Evolutionary conservation across 2,888 invertebrate species (phyloP), one percentile per base, ranked within the genome.

Genomic region (Amitus sp.): DNA sequence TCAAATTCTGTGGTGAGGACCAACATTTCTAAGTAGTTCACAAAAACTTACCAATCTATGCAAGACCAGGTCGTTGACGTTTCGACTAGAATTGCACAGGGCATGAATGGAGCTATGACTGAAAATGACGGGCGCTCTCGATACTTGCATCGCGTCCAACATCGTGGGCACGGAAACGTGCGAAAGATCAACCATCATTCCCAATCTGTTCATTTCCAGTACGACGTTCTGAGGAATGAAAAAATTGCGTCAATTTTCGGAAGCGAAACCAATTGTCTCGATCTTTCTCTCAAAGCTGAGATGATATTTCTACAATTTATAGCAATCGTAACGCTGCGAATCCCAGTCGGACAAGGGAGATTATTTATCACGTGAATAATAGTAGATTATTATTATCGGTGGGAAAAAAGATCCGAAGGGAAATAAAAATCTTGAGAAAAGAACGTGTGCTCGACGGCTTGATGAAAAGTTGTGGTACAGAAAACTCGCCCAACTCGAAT

Each of bases 181-280:
- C 18, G 85, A 84, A 48, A 86, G 75, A 70, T 88, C 88, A 54
- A 87, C 85, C 76, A 88, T 82, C 86, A 88, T 87, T 18, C 88
- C 88, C 34, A 88, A 81, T 51, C 87, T 83, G 76, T 88, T 88
- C 87, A 87, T 87, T 79, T 88, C 88, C 56, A 78, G 77, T n/a
- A 88, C 84, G 62, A 87, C 83, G 60, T 85, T 83, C 82, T 85
- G 80, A 40, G 77, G 77, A 61, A 23, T 23, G 3, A 7, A 7
- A 23, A 23, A 23, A 23, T 23, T 3, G 23, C 23, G 4, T 23
- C 23, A 23, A 23, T 23, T 23, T 7, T 23, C 23, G 23, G 23
- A 7, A 23, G 7, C 23, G 23, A 23, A 23, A 23, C 7, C 23
- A 7, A 23, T 23, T 23, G 3, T 23, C 23, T 23, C 23, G 23